Conservation (phyloP, 1,140 invertebrate genomes). For the Temnothorax nylanderi region DNA sequence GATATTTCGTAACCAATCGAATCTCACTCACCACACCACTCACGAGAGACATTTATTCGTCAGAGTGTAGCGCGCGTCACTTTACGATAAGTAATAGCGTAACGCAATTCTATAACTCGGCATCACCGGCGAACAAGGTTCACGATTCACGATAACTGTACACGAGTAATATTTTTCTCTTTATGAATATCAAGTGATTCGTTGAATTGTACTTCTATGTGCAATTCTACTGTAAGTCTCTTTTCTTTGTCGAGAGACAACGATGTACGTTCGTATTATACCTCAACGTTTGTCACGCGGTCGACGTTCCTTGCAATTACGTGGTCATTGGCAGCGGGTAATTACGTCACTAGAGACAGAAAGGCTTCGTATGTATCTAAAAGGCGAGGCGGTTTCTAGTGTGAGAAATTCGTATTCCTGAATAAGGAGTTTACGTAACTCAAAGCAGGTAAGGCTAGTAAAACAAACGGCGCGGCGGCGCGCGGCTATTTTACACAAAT, state of each 20-base stretch:
- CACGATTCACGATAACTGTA: neutral
- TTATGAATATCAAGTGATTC: neutral
- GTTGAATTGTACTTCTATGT: neutral
- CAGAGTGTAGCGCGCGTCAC: neutral
- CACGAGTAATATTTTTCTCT: neutral
- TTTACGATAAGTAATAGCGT: slow-evolving; percentile 35
- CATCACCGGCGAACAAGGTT: neutral
- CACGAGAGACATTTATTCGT: neutral
- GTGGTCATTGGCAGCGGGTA: slow-evolving; percentile 47
- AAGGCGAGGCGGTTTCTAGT: slow-evolving; percentile 48
- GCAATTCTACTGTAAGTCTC: neutral
- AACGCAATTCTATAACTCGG: slow-evolving; percentile 9
- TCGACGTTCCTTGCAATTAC: slow-evolving; percentile 30
- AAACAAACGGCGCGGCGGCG: neutral
- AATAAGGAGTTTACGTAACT: slow-evolving; percentile 49
- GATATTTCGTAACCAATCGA: neutral
- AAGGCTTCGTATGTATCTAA: slow-evolving; percentile 15
- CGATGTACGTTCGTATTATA: neutral
- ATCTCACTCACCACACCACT: neutral
- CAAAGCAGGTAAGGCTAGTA: neutral
- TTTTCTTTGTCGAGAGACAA: neutral
- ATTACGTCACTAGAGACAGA: slow-evolving; percentile 43
- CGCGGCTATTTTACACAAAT: slow-evolving; percentile 41
- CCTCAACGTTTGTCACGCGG: neutral
- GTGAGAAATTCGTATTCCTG: slow-evolving; percentile 55